phyloP scores from a whole-genome alignment of 2,113 vertebrate genomes.

The Gavia stellata region DNA sequence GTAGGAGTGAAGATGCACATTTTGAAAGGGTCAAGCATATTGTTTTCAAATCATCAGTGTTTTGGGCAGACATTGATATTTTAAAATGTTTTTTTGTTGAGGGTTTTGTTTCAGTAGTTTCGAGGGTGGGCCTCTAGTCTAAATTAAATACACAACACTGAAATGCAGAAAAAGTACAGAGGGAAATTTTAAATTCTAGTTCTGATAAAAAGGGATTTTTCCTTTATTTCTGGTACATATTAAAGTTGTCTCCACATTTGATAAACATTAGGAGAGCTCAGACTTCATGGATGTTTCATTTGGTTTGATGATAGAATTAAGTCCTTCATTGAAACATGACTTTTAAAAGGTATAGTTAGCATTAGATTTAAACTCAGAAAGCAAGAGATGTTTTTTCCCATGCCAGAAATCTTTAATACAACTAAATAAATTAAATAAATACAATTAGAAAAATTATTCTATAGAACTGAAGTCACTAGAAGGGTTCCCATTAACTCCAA shows the following conservation, averaged over 20 bases:
- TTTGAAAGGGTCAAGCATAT: constrained; percentile 9
- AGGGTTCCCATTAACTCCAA: neutral
- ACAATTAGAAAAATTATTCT: neutral
- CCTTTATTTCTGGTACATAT: neutral
- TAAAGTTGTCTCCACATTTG: neutral
- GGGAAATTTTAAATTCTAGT: neutral
- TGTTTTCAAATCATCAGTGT: constrained; percentile 18
- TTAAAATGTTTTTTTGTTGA: neutral
- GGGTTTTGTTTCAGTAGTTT: neutral
- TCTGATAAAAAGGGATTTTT: neutral
- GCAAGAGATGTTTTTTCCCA: neutral
- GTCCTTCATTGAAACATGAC: neutral
- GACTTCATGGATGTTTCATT: neutral
- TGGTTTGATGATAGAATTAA: neutral
- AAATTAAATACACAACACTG: neutral
- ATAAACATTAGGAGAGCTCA: neutral
- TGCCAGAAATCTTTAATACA: neutral
- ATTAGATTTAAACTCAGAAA: neutral
- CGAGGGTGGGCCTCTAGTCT: neutral
- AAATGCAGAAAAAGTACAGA: neutral
- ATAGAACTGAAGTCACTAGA: neutral
- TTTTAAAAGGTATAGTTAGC: neutral
- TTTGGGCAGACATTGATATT: neutral
- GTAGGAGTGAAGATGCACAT: neutral
- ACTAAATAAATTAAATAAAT: neutral